Percentiles rank a stretch among this genome's conserved stretches.
Evolutionary conservation across 2,113 vertebrate species (phyloP).

Genomic region (Chloroceryle aenea): DNA sequence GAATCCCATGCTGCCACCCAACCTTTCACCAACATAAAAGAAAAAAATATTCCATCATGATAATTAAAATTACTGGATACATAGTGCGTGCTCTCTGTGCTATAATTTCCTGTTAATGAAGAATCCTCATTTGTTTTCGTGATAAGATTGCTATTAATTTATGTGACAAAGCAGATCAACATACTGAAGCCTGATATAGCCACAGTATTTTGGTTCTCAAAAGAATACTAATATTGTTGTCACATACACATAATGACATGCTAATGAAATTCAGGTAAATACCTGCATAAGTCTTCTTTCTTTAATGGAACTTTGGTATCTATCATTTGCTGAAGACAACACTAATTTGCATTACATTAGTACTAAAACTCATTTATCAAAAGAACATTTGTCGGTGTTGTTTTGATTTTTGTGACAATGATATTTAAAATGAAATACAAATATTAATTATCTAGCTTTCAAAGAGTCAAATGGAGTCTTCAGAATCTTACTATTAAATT

Average conservation of each 20-base stretch:
- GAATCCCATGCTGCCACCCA: not conserved
- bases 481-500: not conserved
- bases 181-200: not conserved
- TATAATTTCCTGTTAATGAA: not conserved
- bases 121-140: not conserved
- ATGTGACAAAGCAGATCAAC: not conserved
- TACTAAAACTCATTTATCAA: not conserved
- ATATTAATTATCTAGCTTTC: not conserved
- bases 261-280: constrained; percentile 15
- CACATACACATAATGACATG: not conserved
- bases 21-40: not conserved
- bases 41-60: not conserved
- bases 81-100: not conserved
- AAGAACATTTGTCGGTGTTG: not conserved
- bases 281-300: not conserved
- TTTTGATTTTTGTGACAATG: not conserved
- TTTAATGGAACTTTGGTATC: not conserved
- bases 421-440: not conserved
- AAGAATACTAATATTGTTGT: not conserved
- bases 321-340: not conserved
- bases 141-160: not conserved
- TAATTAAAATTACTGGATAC: not conserved
- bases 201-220: not conserved
- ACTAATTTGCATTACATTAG: constrained; percentile 21
- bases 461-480: not conserved